These are phyloP conservation scores for Thymelicus acteon DNA, from an alignment of 2,888 invertebrate species.

Conservation along the genomic window DNA sequence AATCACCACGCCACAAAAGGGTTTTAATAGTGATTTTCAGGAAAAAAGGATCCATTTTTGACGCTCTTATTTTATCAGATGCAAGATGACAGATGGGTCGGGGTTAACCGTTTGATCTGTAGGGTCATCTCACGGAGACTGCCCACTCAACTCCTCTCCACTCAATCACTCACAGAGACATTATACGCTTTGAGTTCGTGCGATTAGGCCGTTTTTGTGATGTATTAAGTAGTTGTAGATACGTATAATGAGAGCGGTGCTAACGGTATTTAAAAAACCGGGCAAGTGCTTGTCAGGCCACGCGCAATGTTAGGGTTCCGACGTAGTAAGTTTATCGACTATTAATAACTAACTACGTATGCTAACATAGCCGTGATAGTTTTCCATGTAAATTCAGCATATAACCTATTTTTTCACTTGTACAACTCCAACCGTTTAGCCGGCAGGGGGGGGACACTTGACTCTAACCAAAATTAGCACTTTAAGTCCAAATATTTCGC, in stretches of 20 bases:
- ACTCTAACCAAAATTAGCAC: too few relatives aligned
- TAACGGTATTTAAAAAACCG: too few relatives aligned
- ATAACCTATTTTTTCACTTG: too few relatives aligned
- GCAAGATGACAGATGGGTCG: slow-evolving; percentile 23
- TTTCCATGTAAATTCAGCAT: too few relatives aligned
- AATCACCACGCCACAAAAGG: neutral
- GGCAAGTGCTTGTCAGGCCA: too few relatives aligned
- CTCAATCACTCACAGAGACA: slow-evolving; percentile 25
- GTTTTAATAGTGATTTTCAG: slow-evolving; percentile 4
- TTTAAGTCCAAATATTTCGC: too few relatives aligned
- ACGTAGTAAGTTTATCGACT: too few relatives aligned
- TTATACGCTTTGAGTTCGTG: slow-evolving; percentile 6
- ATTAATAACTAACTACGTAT: too few relatives aligned
- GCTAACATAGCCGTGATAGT: too few relatives aligned
- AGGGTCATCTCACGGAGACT: slow-evolving; percentile 19
- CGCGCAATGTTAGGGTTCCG: too few relatives aligned
- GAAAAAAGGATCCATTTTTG: neutral
- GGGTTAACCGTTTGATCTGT: slow-evolving; percentile 35
- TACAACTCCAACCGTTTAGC: too few relatives aligned
- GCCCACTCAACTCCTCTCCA: slow-evolving; percentile 23
- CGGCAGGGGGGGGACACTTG: too few relatives aligned
- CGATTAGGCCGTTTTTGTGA: slow-evolving; percentile 14
- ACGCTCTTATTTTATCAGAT: slow-evolving; percentile 13
- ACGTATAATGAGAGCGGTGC: neutral
- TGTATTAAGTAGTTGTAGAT: neutral